These are phyloP conservation scores for Brassicogethes aeneus DNA, from an alignment of 2,888 invertebrate species.

Conservation along the genomic window DNA sequence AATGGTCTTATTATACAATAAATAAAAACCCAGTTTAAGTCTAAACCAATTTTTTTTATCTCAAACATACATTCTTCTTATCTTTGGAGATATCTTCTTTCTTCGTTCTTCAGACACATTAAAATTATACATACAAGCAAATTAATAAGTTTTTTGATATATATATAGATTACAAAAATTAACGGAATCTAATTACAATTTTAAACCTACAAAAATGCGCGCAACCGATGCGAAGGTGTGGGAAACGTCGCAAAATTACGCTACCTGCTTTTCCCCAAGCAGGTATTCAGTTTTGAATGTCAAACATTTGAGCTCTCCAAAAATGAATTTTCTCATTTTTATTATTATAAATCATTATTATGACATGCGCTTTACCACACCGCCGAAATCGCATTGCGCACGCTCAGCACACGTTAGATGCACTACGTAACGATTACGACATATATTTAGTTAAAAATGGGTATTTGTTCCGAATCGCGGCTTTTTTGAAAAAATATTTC, in stretches of 20 bases:
- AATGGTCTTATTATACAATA: constrained; percentile 9
- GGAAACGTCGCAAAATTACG: too few relatives aligned
- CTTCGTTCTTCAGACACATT: constrained; percentile 13
- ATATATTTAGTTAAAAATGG: constrained; percentile 5
- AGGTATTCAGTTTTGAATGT: too few relatives aligned
- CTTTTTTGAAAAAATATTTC: too few relatives aligned
- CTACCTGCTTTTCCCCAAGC: too few relatives aligned
- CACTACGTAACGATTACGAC: constrained; percentile 8
- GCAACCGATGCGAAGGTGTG: too few relatives aligned
- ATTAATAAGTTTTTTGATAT: not conserved
- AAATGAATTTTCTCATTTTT: too few relatives aligned
- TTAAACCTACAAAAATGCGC: constrained; percentile 1
- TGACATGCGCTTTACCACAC: too few relatives aligned
- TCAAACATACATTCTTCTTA: constrained; percentile 33
- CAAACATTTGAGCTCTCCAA: too few relatives aligned
- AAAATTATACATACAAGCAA: constrained; percentile 11
- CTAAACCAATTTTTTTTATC: constrained; percentile 28
- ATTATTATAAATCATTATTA: too few relatives aligned
- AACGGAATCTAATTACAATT: not conserved
- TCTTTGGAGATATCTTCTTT: constrained; percentile 18
- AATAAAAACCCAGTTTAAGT: constrained; percentile 26
- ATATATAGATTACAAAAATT: constrained; percentile 6
- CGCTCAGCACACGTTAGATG: constrained; percentile 11
- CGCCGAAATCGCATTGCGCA: too few relatives aligned
- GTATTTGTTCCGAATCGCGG: too few relatives aligned